Evolutionary conservation across 2,113 vertebrate genomes (phyloP), one percentile per base, ranked within the genome.

Genomic region (Turdus rufiventris): DNA sequence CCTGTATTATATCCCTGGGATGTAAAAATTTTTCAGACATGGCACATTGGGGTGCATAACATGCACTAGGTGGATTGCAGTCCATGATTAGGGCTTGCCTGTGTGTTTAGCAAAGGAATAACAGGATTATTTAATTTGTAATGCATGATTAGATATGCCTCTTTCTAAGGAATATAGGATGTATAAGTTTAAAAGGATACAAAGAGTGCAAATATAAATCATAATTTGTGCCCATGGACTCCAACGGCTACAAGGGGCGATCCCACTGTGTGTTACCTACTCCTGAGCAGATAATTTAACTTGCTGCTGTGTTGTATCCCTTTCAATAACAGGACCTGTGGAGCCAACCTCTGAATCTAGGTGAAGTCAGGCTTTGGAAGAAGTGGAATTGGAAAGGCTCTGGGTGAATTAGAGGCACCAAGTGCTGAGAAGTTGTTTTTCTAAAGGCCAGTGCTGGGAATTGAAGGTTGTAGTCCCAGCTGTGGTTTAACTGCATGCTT

Each of bases 41-140:
- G n/a, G 10, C 1, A 16, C 20, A 60, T 18, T 8, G 57, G 40
- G 6, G 6, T 12, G 36, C 1, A 4, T 23, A 56, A 34, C 5
- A 1, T 40, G 8, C 5, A 26, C 26, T 56, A 43, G 38, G 36
- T 14, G 31, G 33, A 73, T 28, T 34, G 17, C 10, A 54, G 21
- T 15, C 21, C 38, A 18, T 50, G 42, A 25, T 48, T 21, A 61
- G 3, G 3, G 7, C 10, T 71, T 82, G 4, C 8, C 26, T 18
- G 8, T 38, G 29, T 48, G 25, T 45, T 82, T 56, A 63, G 14
- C 24, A 28, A 57, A 83, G 28, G 4, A 83, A 33, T 36, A 68
- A 36, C 2, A 12, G 2, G 14, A 19, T 56, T 68, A 40, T 29
- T 13, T 73, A 25, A 75, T 68, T 83, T 43, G 5, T 26, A 57